Evolutionary conservation across 1,140 invertebrate species (phyloP).

Genomic region (Bombus vancouverensis): DNA sequence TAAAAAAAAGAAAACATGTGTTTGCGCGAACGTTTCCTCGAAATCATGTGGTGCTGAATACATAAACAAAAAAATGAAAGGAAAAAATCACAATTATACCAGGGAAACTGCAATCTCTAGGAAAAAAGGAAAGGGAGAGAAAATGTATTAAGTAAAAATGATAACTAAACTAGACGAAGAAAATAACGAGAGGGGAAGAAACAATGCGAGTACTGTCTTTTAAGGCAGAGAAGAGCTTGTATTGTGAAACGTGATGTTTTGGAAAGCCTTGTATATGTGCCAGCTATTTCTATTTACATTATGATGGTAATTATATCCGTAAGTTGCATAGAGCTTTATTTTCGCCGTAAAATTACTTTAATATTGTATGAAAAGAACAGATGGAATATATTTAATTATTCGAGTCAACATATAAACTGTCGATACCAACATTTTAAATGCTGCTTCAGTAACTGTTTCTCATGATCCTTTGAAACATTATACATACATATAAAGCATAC

Average conservation of each 20-base stretch:
- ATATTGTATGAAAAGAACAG: constrained; percentile 21
- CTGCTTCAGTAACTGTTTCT: not conserved
- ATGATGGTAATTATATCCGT: constrained; percentile 70
- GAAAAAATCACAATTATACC: not conserved
- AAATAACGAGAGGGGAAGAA: not conserved
- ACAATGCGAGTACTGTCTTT: constrained; percentile 20
- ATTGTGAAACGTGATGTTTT: constrained; percentile 72
- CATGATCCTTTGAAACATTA: constrained; percentile 2
- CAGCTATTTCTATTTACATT: constrained; percentile 79
- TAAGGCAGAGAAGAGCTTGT: constrained; percentile 26
- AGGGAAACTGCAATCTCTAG: constrained; percentile 16
- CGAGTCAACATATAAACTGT: not conserved
- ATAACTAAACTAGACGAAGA: constrained; percentile 17
- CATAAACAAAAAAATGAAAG: constrained; percentile 19
- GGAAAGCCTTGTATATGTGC: constrained; percentile 80
- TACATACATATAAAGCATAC: not conserved
- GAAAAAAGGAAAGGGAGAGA: not conserved
- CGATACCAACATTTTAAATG: constrained; percentile 30
- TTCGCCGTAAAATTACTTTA: constrained; percentile 40
- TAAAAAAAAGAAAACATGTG: constrained; percentile 1
- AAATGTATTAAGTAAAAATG: constrained; percentile 25
- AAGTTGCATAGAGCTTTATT: constrained; percentile 59
- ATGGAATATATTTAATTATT: constrained; percentile 20
- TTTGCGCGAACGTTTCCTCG: constrained; percentile 35
- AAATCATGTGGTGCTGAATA: constrained; percentile 53